Percentiles rank a stretch among this genome's conserved stretches.
Evolutionary conservation across 2,797 vertebrate genomes (phyloP).

Genomic region (Orestias chungarensis): DNA sequence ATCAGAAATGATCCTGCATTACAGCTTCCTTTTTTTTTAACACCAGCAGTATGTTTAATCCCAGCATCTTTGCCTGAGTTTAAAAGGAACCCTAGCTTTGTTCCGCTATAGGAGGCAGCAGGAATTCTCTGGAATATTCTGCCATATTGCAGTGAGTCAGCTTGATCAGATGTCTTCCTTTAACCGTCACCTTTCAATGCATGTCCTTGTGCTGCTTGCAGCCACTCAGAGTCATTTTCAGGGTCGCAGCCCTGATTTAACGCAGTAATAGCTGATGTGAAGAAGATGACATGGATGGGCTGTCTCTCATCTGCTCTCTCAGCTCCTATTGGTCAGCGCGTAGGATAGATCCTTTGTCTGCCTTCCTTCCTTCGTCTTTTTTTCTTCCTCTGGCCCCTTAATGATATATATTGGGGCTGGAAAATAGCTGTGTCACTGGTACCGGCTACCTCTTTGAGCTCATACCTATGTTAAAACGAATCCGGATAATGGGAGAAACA

Average conservation of each 20-base stretch:
- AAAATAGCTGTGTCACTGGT: constrained; percentile 71
- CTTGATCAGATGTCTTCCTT: constrained; percentile 53
- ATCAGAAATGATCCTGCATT: constrained; percentile 44
- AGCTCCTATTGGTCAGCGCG: constrained; percentile 34
- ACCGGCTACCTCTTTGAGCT: constrained; percentile 31
- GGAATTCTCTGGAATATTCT: constrained; percentile 97
- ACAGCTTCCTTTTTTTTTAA: constrained; percentile 17
- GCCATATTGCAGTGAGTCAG: constrained; percentile 94
- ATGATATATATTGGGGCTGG: constrained; percentile 46
- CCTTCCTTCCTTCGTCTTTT: not conserved
- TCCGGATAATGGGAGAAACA: constrained; percentile 24
- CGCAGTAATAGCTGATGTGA: constrained; percentile 24
- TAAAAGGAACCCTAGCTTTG: constrained; percentile 31
- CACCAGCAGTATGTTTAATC: not conserved
- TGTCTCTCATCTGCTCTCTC: constrained; percentile 34
- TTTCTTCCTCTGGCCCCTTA: not conserved
- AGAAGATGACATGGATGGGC: constrained; percentile 38
- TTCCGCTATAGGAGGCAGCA: constrained; percentile 87
- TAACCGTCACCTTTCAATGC: not conserved
- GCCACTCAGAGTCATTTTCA: constrained; percentile 29
- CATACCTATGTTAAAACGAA: constrained; percentile 11
- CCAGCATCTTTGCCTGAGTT: not conserved
- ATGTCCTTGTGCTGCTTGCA: constrained; percentile 11
- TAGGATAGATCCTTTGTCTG: constrained; percentile 50
- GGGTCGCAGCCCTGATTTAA: constrained; percentile 22